Evolutionary conservation across 2,113 vertebrate species (phyloP), one percentile per base, ranked within the genome.

Genomic region (Callipepla squamata): DNA sequence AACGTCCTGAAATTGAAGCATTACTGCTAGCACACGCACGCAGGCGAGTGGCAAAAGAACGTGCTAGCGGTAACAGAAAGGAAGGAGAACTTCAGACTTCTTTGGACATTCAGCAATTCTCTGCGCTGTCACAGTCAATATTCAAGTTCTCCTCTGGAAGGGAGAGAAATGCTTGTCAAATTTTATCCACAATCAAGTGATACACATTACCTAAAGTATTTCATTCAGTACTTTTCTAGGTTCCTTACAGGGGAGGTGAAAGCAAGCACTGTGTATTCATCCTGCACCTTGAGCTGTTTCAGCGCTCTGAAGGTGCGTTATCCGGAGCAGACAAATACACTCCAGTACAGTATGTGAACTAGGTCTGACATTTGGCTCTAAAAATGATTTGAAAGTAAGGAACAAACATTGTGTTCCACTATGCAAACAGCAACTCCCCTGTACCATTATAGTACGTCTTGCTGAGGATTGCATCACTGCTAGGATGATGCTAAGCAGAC

Each of bases 341-440:
- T 83, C 45, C 69, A 87, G 28, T 11, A 53, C 17, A 50, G 34
- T 13, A 63, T 1, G 1, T 8, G 42, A 92, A 82, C 59, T 34
- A 66, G 78, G 91, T 84, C 51, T 66, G 73, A 45, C 0, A 0
- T 69, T 51, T 73, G 92, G 76, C 61, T 91, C 72, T 85, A 78
- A 74, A 95, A 87, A 70, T 25, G 4, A 50, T 50, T 70, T 66
- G 55, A 87, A 95, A 85, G 11, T n/a, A 67, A 16, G 72, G n/a
- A 94, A 94, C 93, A 96, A 47, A 93, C 91, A 94, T 45, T 4
- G 9, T 74, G 89, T 96, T 94, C 95, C 80, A 85, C 72, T 73
- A 77, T 68, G 65, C 68, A 94, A 95, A 95, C 83, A 96, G 89
- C 75, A 93, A 42, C 87, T 87, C 83, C 68, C 51, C 72, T 67